phyloP scores from a whole-genome alignment of 2,888 invertebrate species.

The Ophion slaviceki region DNA sequence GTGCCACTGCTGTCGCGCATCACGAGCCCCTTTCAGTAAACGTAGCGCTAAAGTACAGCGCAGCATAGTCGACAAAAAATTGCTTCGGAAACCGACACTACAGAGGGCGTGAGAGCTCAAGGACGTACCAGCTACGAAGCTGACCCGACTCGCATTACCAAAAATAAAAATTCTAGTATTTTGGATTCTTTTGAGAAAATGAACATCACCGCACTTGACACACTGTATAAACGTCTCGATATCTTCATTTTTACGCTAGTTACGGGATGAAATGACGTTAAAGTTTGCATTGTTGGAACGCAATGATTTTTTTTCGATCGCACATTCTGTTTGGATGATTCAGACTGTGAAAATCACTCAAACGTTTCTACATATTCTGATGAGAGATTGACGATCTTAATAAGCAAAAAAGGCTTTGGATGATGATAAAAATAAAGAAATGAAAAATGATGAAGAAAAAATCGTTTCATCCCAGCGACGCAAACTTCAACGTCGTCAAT shows the following conservation, averaged over 20 bases:
- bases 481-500: too few relatives aligned
- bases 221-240: background rate
- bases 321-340: too few relatives aligned
- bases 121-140: slow-evolving; percentile 17
- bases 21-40: slow-evolving; percentile 17
- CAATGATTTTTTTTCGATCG: too few relatives aligned
- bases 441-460: too few relatives aligned
- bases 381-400: too few relatives aligned
- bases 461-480: too few relatives aligned
- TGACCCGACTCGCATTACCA: slow-evolving; percentile 6
- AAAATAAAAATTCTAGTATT: background rate
- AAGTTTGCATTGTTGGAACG: too few relatives aligned
- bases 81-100: slow-evolving; percentile 29
- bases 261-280: too few relatives aligned
- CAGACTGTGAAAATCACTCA: too few relatives aligned
- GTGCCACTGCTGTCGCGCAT: slow-evolving; percentile 41
- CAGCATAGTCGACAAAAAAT: slow-evolving; percentile 38
- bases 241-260: background rate
- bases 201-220: background rate
- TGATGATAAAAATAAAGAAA: too few relatives aligned
- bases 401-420: too few relatives aligned
- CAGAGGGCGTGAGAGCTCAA: slow-evolving; percentile 34
- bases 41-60: slow-evolving; percentile 43
- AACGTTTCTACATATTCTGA: too few relatives aligned
- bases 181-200: background rate